Percentiles rank a stretch among this genome's conserved stretches.
Evolutionary conservation across 2,797 vertebrate species (phyloP).

Genomic region (Lutjanus argentimaculatus): DNA sequence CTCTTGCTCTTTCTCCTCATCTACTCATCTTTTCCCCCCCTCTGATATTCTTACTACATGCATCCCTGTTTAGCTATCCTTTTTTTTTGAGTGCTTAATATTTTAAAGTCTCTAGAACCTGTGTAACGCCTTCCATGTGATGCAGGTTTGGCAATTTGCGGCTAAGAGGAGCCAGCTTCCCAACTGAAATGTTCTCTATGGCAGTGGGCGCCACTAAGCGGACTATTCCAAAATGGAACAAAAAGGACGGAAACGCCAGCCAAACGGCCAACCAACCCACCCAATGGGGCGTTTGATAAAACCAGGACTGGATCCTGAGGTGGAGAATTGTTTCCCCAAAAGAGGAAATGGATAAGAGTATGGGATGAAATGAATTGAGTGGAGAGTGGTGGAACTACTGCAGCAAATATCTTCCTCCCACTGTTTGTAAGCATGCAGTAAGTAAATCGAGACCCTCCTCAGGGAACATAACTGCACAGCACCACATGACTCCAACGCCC

Average conservation of each 20-base stretch:
- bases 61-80: constrained; percentile 75
- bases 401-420: constrained; percentile 79
- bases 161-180: constrained; percentile 91
- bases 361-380: constrained; percentile 83
- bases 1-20: constrained; percentile 67
- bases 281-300: constrained; percentile 69
- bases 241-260: constrained; percentile 64
- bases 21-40: constrained; percentile 54
- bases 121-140: constrained; percentile 95
- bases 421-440: constrained; percentile 85
- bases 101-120: constrained; percentile 87
- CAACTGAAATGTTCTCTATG: constrained; percentile 93
- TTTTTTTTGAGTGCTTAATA: constrained; percentile 57
- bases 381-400: constrained; percentile 79
- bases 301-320: constrained; percentile 70
- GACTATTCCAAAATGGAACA: constrained; percentile 73
- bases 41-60: constrained; percentile 66
- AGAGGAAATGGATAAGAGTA: constrained; percentile 77
- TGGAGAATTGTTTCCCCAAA: constrained; percentile 75
- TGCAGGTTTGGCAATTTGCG: constrained; percentile 97
- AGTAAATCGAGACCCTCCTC: constrained; percentile 80
- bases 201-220: constrained; percentile 75
- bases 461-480: constrained; percentile 78
- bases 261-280: constrained; percentile 46
- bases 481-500: constrained; percentile 72